Evolutionary conservation across 2,797 vertebrate species (phyloP), one percentile per base, ranked within the genome.

Genomic region (Poeciliopsis gracilis): DNA sequence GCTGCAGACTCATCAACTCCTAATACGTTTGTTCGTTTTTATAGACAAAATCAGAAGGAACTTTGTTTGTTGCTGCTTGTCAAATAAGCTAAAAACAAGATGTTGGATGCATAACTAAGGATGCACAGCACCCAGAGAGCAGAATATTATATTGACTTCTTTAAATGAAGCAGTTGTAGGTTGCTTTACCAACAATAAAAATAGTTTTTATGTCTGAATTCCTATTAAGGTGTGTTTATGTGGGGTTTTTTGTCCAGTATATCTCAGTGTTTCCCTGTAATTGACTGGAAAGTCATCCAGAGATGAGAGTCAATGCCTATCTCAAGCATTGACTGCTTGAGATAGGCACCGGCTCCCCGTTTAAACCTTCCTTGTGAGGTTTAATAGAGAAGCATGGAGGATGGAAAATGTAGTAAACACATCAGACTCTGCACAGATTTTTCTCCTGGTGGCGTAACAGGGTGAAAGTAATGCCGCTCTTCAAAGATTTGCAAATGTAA

Each of bases 41-140:
- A 67, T 38, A 67, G 23, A 41, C 20, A n/a, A 38, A 23, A 43
- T 67, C 13, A 69, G 38, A 69, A 5, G 33, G 59, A 63, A 41
- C 6, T 69, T 69, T 41, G 36, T 67, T 67, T 38, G 15, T 10
- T 18, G 36, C 23, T 43, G 23, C 38, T 69, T 69, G 66, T 69
- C 66, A 69, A 69, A 69, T 43, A 69, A 41, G 23, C 66, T 69
- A n/a, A 69, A 69, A 69, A 69, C 23, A 69, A 69, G 23, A 67
- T 41, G 36, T 23, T 61, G 57, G 28, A 33, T 33, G 30, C 59
- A 61, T 61, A 61, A 33, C 28, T 61, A 33, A 61, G 15, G 59
- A 33, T 67, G 63, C 23, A 15, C 36, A 41, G 20, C 20, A 67
- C 20, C 25, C 36, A 41, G 63, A 13, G 38, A 33, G 59, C 59